Base-by-base conservation (phyloP, 1,140 invertebrate genomes). In the Galleria mellonella region DNA sequence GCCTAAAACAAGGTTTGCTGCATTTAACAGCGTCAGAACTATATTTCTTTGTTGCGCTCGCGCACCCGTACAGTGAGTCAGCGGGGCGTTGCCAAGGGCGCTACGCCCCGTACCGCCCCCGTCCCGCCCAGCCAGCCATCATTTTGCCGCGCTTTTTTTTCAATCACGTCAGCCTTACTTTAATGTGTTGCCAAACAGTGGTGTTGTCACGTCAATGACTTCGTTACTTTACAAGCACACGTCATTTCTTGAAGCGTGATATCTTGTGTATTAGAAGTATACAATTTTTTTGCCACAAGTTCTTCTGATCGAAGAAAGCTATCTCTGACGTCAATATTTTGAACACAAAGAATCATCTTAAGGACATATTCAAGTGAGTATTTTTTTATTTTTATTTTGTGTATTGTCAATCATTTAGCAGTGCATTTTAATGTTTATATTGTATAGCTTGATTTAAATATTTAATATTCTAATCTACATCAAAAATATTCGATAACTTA, bases 111-210 rank as follows among this genome's bases (percentile, higher is more conserved):
- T 68, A 70, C 71, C 71, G 76, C 74, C 71, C 72, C 30, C 50
- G 54, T 66, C 50, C 71, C 76, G 76, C 75, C 79, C 76, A 74
- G 51, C 61, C 72, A 71, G 62, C 69, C 72, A 72, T 77, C 50
- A 75, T 77, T 78, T 78, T 72, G 71, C 72, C 67, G 71, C 69
- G 74, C 71, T 78, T 78, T 83, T 83, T 75, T 83, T 79, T 72
- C 65, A 63, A 81, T 23, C 17, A 68, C 58, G 52, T 50, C 50
- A 56, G 73, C 70, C 67, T 76, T 73, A 74, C 67, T 64, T 54
- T 67, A 65, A 75, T 72, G 60, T 78, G 75, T 83, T 83, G 77
- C 72, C 75, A 79, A 79, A 82, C 73, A 78, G 62, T 72, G 58
- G 36, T 65, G 47, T 43, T 62, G 53, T 62, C 64, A 53, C 47